Evolutionary conservation across 2,113 vertebrate species (phyloP), one percentile per base, ranked within the genome.

Genomic region (Lepus timidus): DNA sequence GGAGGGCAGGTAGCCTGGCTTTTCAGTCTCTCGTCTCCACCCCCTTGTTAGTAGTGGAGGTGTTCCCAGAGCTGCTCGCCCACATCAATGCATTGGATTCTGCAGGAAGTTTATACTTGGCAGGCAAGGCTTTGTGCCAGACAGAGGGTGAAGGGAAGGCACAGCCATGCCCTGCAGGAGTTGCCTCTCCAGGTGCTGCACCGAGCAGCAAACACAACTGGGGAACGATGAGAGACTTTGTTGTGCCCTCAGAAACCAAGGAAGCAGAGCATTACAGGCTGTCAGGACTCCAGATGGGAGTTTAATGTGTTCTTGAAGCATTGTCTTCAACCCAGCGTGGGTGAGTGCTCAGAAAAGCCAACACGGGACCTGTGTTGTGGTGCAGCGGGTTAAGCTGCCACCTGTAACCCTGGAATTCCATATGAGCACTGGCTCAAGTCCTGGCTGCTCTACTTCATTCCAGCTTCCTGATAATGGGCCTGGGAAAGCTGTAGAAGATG

Each of bases 51-150:
- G 55, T 85, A 62, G 81, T 22, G 73, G 70, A 25, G 49, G 36
- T 64, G 33, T 90, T 78, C 67, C 85, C 31, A 36, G 61, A 67
- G 65, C 22, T 86, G 52, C 22, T 80, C 8, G 58, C 6, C 3
- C 0, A 23, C 64, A 27, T 85, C 61, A 23, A 73, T 76, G n/a
- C 58, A 31, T 36, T 79, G 0, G 4, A 52, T 91, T 74, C 49
- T 23, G 74, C 51, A 90, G 87, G 91, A 94, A 96, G 89, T 73
- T 39, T 2, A 17, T 39, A 44, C n/a, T 29, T 36, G 65, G 68
- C 73, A 93, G 85, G 62, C n/a, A 23, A 68, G 65, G 22, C 31
- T 84, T 75, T 62, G 73, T 71, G 51, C 51, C 51, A 29, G 39
- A 4, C 51, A 23, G 9, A 67, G 78, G 29, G 29, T 23, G 36